These are phyloP conservation scores for Chrysopilus asiliformis DNA, from an alignment of 2,888 invertebrate species.

Conservation along the genomic window DNA sequence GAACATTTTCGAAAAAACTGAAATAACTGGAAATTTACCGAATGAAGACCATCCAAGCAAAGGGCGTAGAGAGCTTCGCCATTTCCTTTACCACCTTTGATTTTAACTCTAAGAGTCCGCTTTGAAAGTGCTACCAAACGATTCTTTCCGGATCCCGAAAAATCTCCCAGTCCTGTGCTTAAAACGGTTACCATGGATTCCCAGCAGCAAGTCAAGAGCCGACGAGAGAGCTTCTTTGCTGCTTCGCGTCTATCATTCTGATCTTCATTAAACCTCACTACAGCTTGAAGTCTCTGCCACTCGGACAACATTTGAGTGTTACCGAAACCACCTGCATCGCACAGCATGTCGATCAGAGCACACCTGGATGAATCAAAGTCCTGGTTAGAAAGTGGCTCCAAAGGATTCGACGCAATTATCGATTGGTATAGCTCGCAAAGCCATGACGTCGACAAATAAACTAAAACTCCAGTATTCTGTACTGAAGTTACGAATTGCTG, in stretches of 20 bases:
- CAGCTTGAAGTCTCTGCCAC: slow-evolving; percentile 72
- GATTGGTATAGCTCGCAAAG: slow-evolving; percentile 83
- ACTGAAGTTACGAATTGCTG: slow-evolving; percentile 86
- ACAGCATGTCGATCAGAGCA: slow-evolving; percentile 35
- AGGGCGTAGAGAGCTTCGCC: slow-evolving; percentile 70
- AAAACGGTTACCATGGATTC: slow-evolving; percentile 79
- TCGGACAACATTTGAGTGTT: slow-evolving; percentile 75
- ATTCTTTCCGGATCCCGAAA: slow-evolving; percentile 36
- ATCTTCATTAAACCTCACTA: slow-evolving; percentile 49
- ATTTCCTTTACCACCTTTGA: slow-evolving; percentile 39
- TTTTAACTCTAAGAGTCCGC: slow-evolving; percentile 34
- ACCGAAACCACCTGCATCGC: slow-evolving; percentile 73
- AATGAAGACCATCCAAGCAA: slow-evolving; percentile 80
- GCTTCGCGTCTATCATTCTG: slow-evolving; percentile 63
- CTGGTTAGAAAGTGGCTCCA: slow-evolving; percentile 27
- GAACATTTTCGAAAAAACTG: slow-evolving; percentile 2
- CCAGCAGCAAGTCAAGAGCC: slow-evolving; percentile 83
- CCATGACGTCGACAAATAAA: slow-evolving; percentile 90
- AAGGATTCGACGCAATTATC: slow-evolving; percentile 48
- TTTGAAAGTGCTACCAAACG: slow-evolving; percentile 47
- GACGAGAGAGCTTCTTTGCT: slow-evolving; percentile 59
- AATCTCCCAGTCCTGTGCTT: slow-evolving; percentile 56
- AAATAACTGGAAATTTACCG: slow-evolving; percentile 38
- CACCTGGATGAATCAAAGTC: slow-evolving; percentile 29
- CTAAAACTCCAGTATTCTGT: slow-evolving; percentile 80